phyloP scores from a whole-genome alignment of 2,888 invertebrate genomes.

The Andricus quercusramuli region DNA sequence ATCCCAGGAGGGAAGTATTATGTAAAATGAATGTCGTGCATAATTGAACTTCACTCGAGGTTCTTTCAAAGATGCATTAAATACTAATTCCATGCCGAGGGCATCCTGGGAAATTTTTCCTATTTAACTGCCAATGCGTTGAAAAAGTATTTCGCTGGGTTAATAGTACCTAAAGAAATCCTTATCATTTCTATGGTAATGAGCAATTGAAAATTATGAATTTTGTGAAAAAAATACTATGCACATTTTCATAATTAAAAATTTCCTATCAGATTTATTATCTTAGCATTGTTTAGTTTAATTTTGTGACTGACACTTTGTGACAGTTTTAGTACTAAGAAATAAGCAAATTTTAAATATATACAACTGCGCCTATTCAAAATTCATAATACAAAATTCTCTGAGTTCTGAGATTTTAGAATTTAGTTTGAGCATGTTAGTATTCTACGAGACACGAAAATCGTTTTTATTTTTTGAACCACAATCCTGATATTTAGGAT shows the following conservation, averaged over 20 bases:
- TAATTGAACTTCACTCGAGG: no score
- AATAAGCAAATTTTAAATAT: background rate
- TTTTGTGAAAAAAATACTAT: background rate
- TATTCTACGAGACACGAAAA: background rate
- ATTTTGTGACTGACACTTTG: background rate
- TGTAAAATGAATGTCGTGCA: no score
- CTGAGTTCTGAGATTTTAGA: no score
- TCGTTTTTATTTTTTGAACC: background rate
- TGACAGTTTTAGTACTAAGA: background rate
- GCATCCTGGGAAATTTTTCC: background rate
- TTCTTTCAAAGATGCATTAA: no score
- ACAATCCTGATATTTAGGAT: background rate
- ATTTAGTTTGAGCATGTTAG: background rate
- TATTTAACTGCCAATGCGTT: background rate
- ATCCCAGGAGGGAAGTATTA: no score
- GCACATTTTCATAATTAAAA: background rate
- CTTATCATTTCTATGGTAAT: background rate
- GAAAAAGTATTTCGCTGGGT: background rate
- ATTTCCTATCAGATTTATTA: background rate
- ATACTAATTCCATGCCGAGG: background rate
- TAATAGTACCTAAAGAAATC: background rate
- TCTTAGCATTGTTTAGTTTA: background rate
- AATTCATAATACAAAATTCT: background rate
- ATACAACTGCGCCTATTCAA: background rate
- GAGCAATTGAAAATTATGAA: background rate